phyloP scores from a whole-genome alignment of 2,888 invertebrate species.

The Himalopsyche anomala region DNA sequence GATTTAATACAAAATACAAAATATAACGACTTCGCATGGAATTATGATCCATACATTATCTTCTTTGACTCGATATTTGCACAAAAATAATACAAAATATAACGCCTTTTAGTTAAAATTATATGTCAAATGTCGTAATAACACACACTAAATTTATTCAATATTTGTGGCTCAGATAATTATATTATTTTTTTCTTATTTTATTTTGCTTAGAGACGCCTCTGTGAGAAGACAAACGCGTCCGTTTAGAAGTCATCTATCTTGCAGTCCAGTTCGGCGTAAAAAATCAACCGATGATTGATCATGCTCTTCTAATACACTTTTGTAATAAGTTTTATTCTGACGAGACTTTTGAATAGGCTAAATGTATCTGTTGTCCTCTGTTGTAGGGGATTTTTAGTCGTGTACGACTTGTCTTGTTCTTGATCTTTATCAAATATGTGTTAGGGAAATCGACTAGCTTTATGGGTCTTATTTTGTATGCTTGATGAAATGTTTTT shows the following conservation, averaged over 20 bases:
- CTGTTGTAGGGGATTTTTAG: neutral
- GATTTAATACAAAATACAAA: too few species aligned
- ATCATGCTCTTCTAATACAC: conserved; percentile 56
- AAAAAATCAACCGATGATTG: conserved; percentile 54
- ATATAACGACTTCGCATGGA: too few species aligned
- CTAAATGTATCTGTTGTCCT: conserved; percentile 26
- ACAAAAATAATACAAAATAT: too few species aligned
- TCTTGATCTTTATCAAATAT: conserved; percentile 19
- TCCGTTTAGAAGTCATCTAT: conserved; percentile 47
- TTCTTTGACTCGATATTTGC: too few species aligned
- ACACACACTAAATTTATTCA: too few species aligned
- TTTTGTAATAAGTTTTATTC: conserved; percentile 54
- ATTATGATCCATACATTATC: too few species aligned
- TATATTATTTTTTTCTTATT: too few species aligned
- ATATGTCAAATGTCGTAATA: too few species aligned
- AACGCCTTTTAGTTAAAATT: too few species aligned
- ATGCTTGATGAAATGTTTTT: neutral
- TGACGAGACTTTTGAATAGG: conserved; percentile 44
- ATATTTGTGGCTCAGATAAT: too few species aligned
- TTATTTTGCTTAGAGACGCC: neutral
- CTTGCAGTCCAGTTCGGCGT: conserved; percentile 43
- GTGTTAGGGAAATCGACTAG: neutral
- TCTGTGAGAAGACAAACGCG: neutral
- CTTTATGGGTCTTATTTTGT: neutral
- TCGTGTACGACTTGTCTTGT: conserved; percentile 2